These are phyloP conservation scores for Neolamprologus longior DNA, from an alignment of 2,113 vertebrate species.

Conservation along the genomic window DNA sequence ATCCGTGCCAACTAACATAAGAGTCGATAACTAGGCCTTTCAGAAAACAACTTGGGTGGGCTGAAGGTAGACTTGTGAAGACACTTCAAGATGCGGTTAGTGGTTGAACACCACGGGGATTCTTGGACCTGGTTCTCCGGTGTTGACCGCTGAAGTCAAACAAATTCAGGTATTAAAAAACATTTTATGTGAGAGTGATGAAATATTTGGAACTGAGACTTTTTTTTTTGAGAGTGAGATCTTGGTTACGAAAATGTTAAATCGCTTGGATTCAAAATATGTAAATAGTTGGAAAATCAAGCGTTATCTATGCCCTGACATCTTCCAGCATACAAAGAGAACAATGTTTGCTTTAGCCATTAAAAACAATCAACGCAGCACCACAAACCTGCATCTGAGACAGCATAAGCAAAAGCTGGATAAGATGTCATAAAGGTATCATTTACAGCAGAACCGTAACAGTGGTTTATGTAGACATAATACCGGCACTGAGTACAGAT, in stretches of 20 bases:
- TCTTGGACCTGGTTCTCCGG: not conserved
- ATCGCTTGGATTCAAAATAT: not conserved
- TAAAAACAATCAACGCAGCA: not conserved
- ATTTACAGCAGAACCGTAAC: not conserved
- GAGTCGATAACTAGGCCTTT: not conserved
- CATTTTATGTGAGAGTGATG: not conserved
- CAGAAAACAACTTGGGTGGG: not conserved
- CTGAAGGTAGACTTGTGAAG: not conserved
- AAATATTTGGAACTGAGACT: not conserved
- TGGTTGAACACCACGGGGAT: not conserved
- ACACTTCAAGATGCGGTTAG: not conserved
- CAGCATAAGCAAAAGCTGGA: not conserved
- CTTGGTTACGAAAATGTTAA: not conserved
- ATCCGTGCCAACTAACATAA: not conserved
- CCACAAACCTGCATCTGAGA: not conserved
- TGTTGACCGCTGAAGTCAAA: not conserved
- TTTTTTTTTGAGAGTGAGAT: not conserved
- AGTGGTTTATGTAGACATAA: not conserved
- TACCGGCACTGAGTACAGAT: not conserved
- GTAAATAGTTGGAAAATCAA: not conserved
- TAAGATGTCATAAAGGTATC: not conserved
- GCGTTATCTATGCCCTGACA: not conserved
- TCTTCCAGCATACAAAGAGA: not conserved
- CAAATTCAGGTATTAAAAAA: not conserved
- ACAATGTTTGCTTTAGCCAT: not conserved